A percentile compares a stretch with the other conserved stretches of the same genome.
Evolutionary conservation across 2,797 vertebrate genomes (phyloP).

Genomic region (Agapornis canus): DNA sequence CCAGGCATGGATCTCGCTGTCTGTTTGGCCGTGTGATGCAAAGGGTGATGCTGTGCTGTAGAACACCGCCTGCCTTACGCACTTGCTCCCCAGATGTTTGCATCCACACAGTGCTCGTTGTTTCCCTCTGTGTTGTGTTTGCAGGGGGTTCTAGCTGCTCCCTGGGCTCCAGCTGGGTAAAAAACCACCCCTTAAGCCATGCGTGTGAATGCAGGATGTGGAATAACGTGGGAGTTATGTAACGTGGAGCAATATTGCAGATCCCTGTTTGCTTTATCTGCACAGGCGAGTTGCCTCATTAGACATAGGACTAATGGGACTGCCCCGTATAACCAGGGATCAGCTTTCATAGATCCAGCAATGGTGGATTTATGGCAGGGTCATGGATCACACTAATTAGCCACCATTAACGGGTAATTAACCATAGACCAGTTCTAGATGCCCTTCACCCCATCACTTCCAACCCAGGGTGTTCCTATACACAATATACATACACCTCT

Average conservation of each 20-base stretch:
- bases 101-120: background rate
- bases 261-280: background rate
- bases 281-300: background rate
- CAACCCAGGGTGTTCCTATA: background rate
- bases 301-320: background rate
- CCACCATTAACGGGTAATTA: background rate
- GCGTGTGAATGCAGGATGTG: background rate
- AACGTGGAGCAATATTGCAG: background rate
- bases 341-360: background rate
- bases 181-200: background rate
- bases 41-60: background rate
- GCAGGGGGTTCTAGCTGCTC: background rate
- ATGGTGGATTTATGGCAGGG: background rate
- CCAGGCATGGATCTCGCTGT: background rate
- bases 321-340: background rate
- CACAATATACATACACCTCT: background rate
- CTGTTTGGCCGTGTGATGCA: background rate
- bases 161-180: background rate
- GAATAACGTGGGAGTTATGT: conserved; percentile 29
- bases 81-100: background rate
- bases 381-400: background rate
- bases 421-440: background rate
- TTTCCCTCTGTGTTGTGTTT: background rate
- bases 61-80: background rate
- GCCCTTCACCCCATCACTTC: background rate